Evolutionary conservation across 2,888 invertebrate species (phyloP).

Genomic region (Germaria angustata): DNA sequence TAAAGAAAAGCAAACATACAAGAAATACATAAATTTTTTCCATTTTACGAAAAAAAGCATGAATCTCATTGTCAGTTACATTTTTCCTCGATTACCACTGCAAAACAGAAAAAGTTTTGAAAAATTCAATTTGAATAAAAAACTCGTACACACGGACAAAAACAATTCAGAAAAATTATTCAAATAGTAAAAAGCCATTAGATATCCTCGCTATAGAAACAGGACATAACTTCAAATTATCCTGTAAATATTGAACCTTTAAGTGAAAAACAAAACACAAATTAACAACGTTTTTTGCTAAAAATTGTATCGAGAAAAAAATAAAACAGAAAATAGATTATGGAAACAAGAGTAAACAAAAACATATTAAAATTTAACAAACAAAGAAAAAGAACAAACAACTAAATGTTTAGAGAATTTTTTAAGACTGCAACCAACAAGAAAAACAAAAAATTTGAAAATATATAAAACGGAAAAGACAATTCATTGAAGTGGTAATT

Average conservation of each 20-base stretch:
- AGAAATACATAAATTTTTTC: constrained; percentile 67
- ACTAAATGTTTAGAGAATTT: constrained; percentile 77
- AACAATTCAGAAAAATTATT: constrained; percentile 10
- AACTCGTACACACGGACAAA: too few species aligned
- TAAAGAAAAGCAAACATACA: not conserved
- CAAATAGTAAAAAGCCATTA: constrained; percentile 6
- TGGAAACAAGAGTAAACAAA: constrained; percentile 49
- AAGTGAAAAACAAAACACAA: constrained; percentile 29
- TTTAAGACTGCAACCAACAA: constrained; percentile 77
- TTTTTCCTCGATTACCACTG: constrained; percentile 56
- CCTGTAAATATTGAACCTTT: constrained; percentile 66
- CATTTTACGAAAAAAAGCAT: constrained; percentile 50
- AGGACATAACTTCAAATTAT: constrained; percentile 51
- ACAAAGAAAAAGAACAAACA: constrained; percentile 55
- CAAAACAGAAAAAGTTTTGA: constrained; percentile 65
- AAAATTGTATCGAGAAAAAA: constrained; percentile 22
- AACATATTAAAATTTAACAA: constrained; percentile 56
- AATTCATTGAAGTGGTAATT: constrained; percentile 78
- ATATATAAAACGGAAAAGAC: constrained; percentile 59
- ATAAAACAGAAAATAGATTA: constrained; percentile 21
- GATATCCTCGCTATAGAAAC: constrained; percentile 67
- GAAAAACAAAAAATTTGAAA: constrained; percentile 49
- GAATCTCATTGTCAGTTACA: constrained; percentile 72
- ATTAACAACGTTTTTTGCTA: not conserved
- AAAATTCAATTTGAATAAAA: constrained; percentile 10